Evolutionary conservation across 53 echinoderm and acorn worm species (phyloP), one percentile per base, ranked within the genome.

Genomic region (Temnopleurus reevesii): DNA sequence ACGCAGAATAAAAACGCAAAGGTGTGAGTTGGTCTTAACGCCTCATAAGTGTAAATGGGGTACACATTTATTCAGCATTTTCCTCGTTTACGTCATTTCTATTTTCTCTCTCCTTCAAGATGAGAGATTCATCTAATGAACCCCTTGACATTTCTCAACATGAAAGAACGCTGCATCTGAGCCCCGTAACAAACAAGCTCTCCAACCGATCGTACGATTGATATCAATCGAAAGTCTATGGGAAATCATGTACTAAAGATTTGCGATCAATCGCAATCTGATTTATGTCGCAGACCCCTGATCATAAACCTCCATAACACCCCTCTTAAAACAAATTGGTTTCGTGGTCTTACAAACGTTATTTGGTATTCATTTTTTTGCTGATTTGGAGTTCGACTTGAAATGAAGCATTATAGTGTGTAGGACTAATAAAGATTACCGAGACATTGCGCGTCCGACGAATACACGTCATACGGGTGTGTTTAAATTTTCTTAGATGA

Each of bases 271-370:
- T n/a, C n/a, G n/a, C n/a, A n/a, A n/a, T n/a, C n/a, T n/a, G n/a
- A n/a, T n/a, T n/a, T n/a, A n/a, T n/a, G n/a, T n/a, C n/a, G n/a
- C n/a, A n/a, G n/a, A n/a, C n/a, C n/a, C n/a, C n/a, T n/a, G n/a
- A n/a, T n/a, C n/a, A n/a, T n/a, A n/a, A n/a, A n/a, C n/a, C n/a
- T n/a, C n/a, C n/a, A n/a, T n/a, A n/a, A n/a, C 65, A 35, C 21
- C 65, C 65, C 65, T 65, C 35, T 65, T 65, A 33, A n/a, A 34
- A 65, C 65, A 65, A 65, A 65, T 65, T 65, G 65, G 34, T 65
- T 65, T 65, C 18, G 33, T 17, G 19, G 15, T 65, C 10, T 65
- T 65, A 12, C 34, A 5, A 31, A 33, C 35, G 12, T 19, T 64
- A 31, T 34, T 31, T 18, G 7, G 59, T 27, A 59, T 64, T n/a